Conservation (phyloP, 2,113 vertebrate species). For the Aphyosemion australe region DNA sequence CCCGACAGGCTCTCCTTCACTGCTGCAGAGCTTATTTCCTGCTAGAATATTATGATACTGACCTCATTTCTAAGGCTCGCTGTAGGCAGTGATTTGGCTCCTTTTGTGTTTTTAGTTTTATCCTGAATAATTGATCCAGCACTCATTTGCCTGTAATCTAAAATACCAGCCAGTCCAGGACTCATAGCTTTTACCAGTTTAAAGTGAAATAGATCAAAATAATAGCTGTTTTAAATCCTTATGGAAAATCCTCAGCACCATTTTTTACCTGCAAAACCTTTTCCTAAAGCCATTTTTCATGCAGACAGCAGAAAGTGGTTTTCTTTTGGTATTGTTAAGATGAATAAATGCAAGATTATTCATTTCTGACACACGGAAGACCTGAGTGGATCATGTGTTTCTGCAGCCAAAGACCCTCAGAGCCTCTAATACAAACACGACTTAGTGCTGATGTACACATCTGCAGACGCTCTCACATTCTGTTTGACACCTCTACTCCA, state of each 20-base stretch:
- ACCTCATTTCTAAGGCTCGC: constrained; percentile 70
- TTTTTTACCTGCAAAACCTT: constrained; percentile 10
- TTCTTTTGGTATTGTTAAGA: constrained; percentile 19
- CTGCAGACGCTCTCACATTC: constrained; percentile 42
- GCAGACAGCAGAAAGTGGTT: constrained; percentile 6
- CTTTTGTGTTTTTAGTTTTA: constrained; percentile 76
- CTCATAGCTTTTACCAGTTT: constrained; percentile 45
- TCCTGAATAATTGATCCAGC: constrained; percentile 79
- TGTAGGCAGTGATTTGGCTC: constrained; percentile 61
- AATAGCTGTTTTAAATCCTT: constrained; percentile 56
- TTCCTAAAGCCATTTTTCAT: neutral
- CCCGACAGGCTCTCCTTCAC: constrained; percentile 29
- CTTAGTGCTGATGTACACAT: constrained; percentile 38
- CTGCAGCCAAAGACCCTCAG: constrained; percentile 4
- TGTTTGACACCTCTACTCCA: constrained; percentile 66
- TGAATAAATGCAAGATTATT: neutral
- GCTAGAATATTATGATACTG: constrained; percentile 72
- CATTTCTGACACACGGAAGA: constrained; percentile 16
- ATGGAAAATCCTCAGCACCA: constrained; percentile 24
- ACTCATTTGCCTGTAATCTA: constrained; percentile 59
- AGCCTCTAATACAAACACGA: constrained; percentile 42
- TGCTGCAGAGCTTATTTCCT: constrained; percentile 62
- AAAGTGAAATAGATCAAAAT: constrained; percentile 67
- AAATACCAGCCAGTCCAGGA: constrained; percentile 47
- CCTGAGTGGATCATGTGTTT: constrained; percentile 1